These are phyloP conservation scores for Cryptus armator DNA, from an alignment of 2,888 invertebrate species.

Conservation along the genomic window DNA sequence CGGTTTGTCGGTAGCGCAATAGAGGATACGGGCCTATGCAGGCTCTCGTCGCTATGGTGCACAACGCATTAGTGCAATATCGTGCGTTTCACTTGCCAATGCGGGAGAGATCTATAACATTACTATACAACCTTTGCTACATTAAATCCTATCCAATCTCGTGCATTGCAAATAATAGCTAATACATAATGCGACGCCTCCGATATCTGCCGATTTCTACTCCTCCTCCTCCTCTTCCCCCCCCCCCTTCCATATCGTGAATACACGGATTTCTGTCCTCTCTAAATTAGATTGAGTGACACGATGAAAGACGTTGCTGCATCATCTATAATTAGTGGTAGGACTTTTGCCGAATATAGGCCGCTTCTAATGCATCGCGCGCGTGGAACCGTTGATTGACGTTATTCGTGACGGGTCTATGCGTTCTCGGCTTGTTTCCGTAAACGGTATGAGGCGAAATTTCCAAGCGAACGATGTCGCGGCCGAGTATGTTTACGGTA, in stretches of 20 bases:
- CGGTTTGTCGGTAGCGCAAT: constrained; percentile 23
- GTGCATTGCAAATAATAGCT: constrained; percentile 16
- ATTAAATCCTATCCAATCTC: constrained; percentile 19
- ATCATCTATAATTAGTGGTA: constrained; percentile 44
- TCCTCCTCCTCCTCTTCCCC: not conserved
- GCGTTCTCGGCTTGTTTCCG: constrained; percentile 40
- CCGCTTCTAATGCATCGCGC: not conserved
- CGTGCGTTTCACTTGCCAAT: constrained; percentile 17
- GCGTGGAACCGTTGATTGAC: constrained; percentile 51
- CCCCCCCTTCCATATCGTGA: constrained; percentile 3
- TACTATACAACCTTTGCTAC: constrained; percentile 15
- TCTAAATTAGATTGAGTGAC: constrained; percentile 38
- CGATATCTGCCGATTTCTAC: not conserved
- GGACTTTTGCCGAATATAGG: constrained; percentile 24
- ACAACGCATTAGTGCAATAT: constrained; percentile 42
- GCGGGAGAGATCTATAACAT: constrained; percentile 50
- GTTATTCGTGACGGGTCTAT: constrained; percentile 49
- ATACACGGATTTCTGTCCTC: constrained; percentile 18
- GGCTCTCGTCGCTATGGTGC: constrained; percentile 19
- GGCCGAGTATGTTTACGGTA: constrained; percentile 8
- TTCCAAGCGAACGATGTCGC: constrained; percentile 22
- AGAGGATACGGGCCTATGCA: constrained; percentile 49
- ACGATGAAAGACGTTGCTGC: constrained; percentile 51
- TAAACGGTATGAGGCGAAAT: constrained; percentile 33
- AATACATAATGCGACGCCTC: constrained; percentile 12